These are phyloP conservation scores for Probosciger aterrimus DNA, from an alignment of 2,113 vertebrate genomes.

Conservation along the genomic window DNA sequence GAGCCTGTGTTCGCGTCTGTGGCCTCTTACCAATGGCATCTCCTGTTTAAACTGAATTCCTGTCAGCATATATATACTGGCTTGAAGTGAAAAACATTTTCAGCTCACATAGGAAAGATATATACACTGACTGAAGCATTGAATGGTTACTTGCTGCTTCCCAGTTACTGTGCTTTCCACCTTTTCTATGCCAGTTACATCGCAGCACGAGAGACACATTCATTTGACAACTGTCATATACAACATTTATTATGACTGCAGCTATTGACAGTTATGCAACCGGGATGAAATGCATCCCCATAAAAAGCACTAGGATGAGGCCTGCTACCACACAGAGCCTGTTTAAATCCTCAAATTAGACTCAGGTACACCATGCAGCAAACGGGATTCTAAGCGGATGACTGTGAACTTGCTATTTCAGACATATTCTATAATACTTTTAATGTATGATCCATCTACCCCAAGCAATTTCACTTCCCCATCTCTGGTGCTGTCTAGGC, in stretches of 20 bases:
- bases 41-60: not conserved
- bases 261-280: conserved; percentile 21
- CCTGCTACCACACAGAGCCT: not conserved
- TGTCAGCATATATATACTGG: not conserved
- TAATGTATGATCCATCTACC: not conserved
- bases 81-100: not conserved
- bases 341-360: not conserved
- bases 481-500: not conserved
- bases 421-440: not conserved
- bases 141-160: not conserved
- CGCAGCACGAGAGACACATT: not conserved
- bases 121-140: not conserved
- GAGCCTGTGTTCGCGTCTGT: not conserved
- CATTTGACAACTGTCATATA: not conserved
- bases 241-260: not conserved
- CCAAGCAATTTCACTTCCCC: conserved; percentile 28
- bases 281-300: not conserved
- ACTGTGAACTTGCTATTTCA: not conserved
- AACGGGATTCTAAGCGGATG: not conserved
- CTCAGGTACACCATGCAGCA: not conserved
- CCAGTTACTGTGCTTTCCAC: not conserved
- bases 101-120: not conserved
- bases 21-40: not conserved
- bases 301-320: not conserved
- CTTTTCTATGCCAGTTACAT: not conserved